Conservation (phyloP, 1,140 invertebrate species). For the Harpegnathos saltator region DNA sequence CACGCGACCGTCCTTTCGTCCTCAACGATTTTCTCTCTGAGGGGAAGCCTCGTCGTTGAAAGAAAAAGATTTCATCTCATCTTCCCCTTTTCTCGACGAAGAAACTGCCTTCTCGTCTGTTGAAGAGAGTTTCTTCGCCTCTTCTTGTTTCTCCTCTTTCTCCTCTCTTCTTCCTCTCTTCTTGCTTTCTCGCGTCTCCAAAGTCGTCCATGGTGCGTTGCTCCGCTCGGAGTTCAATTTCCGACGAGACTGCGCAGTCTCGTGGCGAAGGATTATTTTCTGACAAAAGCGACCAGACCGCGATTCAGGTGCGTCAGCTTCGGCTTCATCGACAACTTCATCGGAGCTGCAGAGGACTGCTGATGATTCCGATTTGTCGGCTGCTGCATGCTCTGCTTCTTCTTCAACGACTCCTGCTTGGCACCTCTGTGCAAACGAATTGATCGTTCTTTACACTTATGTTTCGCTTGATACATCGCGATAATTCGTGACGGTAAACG, state of each 20-base stretch:
- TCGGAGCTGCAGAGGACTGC: slow-evolving; percentile 52
- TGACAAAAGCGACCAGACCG: slow-evolving; percentile 77
- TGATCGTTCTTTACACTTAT: slow-evolving; percentile 41
- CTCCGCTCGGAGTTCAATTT: slow-evolving; percentile 56
- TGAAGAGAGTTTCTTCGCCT: slow-evolving; percentile 1
- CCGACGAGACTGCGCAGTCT: slow-evolving; percentile 75
- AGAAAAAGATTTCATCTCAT: background rate
- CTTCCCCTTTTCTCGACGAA: background rate
- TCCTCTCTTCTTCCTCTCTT: background rate
- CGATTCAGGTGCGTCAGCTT: slow-evolving; percentile 77
- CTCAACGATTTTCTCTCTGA: slow-evolving; percentile 1
- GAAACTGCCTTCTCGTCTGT: slow-evolving; percentile 8
- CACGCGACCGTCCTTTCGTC: background rate
- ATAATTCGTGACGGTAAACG: too few species aligned
- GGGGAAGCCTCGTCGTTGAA: background rate
- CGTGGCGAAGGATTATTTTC: slow-evolving; percentile 78
- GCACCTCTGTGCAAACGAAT: slow-evolving; percentile 82
- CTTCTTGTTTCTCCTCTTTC: background rate
- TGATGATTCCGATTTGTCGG: slow-evolving; percentile 68
- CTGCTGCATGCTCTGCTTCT: slow-evolving; percentile 74
- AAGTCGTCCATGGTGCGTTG: slow-evolving; percentile 14
- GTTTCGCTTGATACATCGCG: background rate
- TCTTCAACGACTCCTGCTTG: slow-evolving; percentile 83
- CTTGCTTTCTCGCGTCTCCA: slow-evolving; percentile 2
- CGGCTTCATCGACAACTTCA: slow-evolving; percentile 74